A percentile compares a stretch with the other conserved stretches of the same genome.
Evolutionary conservation across 2,113 vertebrate species (phyloP).

Genomic region (Mola mola): DNA sequence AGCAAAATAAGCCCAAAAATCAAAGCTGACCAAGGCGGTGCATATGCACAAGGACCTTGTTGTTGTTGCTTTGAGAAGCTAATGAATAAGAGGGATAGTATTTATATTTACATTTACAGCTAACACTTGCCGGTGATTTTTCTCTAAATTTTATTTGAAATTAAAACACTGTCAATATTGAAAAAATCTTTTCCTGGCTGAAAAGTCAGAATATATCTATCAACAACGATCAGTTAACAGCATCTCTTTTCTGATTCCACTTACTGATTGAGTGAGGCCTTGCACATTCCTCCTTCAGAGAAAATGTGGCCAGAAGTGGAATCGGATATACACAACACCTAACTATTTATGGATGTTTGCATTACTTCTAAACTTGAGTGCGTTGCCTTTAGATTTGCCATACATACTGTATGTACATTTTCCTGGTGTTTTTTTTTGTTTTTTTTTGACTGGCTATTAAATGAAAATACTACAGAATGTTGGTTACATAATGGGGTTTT

Average conservation of each 20-base stretch:
- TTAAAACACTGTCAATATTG: constrained; percentile 39
- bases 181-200: constrained; percentile 19
- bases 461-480: constrained; percentile 51
- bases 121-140: constrained; percentile 45
- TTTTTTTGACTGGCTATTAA: constrained; percentile 63
- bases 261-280: background rate
- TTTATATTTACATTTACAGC: constrained; percentile 44
- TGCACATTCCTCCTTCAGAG: constrained; percentile 23
- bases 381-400: constrained; percentile 63
- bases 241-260: constrained; percentile 7
- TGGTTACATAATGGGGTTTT: constrained; percentile 1
- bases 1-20: constrained; percentile 4
- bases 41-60: constrained; percentile 2
- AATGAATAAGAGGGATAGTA: constrained; percentile 26
- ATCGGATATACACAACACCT: constrained; percentile 6
- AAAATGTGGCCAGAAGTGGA: constrained; percentile 18
- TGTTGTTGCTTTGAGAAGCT: constrained; percentile 40
- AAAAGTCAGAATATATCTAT: constrained; percentile 16
- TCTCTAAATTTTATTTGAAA: constrained; percentile 20
- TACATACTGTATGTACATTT: constrained; percentile 57
- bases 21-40: constrained; percentile 11
- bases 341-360: constrained; percentile 43
- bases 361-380: constrained; percentile 57
- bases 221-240: background rate
- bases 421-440: constrained; percentile 29